A percentile compares a stretch with the other conserved stretches of the same genome.
These are phyloP conservation scores for Lepus americanus DNA, from an alignment of 2,113 vertebrate species.

Conservation along the genomic window DNA sequence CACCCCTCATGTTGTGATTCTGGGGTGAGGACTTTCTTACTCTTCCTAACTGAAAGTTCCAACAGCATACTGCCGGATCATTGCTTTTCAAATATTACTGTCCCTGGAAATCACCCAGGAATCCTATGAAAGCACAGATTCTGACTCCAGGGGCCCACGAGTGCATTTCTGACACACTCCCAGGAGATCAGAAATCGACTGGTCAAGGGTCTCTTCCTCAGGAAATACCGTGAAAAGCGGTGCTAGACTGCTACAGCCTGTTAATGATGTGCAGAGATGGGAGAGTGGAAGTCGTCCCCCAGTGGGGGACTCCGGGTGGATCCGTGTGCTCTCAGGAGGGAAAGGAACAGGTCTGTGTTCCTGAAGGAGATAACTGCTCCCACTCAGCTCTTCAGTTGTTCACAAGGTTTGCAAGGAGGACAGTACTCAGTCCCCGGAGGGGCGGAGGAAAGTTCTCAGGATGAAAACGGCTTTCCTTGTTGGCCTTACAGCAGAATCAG, in stretches of 20 bases:
- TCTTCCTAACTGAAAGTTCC: background rate
- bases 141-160: background rate
- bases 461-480: background rate
- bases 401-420: constrained; percentile 65
- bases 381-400: constrained; percentile 53
- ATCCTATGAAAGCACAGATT: background rate
- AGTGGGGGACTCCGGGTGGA: background rate
- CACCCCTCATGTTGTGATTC: background rate
- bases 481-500: background rate
- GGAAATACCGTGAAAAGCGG: background rate
- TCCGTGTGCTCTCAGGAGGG: constrained; percentile 13
- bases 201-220: background rate
- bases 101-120: background rate
- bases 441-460: constrained; percentile 52
- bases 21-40: background rate
- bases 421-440: constrained; percentile 74
- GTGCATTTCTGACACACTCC: background rate
- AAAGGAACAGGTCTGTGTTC: background rate
- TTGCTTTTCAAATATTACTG: background rate
- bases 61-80: background rate
- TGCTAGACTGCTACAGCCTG: background rate
- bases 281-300: background rate
- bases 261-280: background rate
- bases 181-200: background rate
- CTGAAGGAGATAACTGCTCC: constrained; percentile 73